These are phyloP conservation scores for Aspidiotus destructor DNA, from an alignment of 2,888 invertebrate species.

Conservation along the genomic window DNA sequence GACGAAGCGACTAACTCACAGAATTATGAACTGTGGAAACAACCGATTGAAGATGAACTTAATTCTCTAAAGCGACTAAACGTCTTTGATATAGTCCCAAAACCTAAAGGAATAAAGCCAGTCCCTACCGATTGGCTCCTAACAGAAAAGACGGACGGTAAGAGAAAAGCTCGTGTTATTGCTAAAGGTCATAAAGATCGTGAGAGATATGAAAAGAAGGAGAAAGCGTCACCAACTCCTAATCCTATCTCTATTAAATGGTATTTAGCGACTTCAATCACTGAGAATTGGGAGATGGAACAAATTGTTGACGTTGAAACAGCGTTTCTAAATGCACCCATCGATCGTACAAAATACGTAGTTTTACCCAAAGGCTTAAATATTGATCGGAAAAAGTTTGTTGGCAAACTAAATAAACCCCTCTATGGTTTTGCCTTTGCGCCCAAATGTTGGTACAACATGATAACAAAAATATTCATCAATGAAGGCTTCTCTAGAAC, in stretches of 20 bases:
- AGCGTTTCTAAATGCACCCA: not conserved
- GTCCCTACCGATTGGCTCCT: conserved; percentile 3
- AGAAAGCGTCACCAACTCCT: conserved; percentile 8
- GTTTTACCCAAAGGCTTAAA: not conserved
- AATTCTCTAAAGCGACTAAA: too few species aligned
- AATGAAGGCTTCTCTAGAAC: not conserved
- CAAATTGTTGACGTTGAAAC: conserved; percentile 5
- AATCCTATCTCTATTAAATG: not conserved
- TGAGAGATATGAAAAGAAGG: not conserved
- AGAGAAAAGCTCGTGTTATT: conserved; percentile 1
- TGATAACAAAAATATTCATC: not conserved
- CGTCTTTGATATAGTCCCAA: too few species aligned
- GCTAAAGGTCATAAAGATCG: conserved; percentile 11
- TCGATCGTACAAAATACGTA: conserved; percentile 6
- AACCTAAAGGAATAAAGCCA: too few species aligned
- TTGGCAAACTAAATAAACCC: not conserved
- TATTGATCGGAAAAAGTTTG: conserved; percentile 1
- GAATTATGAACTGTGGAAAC: too few species aligned
- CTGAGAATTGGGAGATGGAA: not conserved
- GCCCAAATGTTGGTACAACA: conserved; percentile 6
- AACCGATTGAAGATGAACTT: too few species aligned
- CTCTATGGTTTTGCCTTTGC: conserved; percentile 8
- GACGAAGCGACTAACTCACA: too few species aligned
- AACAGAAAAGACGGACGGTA: not conserved
- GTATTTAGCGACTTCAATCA: not conserved